phyloP scores from a whole-genome alignment of 2,888 invertebrate species.

The Salticus scenicus region DNA sequence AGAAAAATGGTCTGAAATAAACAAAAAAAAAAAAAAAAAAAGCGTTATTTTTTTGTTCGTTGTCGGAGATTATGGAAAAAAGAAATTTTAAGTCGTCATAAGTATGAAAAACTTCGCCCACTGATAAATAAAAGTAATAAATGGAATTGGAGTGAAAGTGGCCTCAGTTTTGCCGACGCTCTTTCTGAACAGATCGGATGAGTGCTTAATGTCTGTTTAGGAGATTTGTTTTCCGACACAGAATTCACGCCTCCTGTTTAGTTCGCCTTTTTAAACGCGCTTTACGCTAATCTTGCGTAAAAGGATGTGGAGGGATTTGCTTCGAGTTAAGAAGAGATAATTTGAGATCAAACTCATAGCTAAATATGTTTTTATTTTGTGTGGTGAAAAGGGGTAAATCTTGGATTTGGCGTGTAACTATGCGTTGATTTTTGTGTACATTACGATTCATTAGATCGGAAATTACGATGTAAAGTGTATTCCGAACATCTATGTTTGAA shows the following conservation, averaged over 20 bases:
- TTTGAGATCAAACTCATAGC: too few relatives aligned
- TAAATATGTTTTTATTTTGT: too few relatives aligned
- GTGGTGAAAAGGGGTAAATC: too few relatives aligned
- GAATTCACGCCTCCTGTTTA: conserved; percentile 53
- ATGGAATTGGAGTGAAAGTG: conserved; percentile 40
- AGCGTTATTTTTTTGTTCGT: not conserved
- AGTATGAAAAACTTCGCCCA: conserved; percentile 28
- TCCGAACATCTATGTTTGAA: too few relatives aligned
- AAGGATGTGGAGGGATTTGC: conserved; percentile 23
- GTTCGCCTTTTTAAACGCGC: conserved; percentile 65
- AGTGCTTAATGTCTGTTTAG: conserved; percentile 60
- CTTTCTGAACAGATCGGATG: conserved; percentile 42
- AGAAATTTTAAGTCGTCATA: conserved; percentile 28
- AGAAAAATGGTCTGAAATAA: not conserved
- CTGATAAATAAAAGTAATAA: conserved; percentile 67
- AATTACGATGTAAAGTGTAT: too few relatives aligned
- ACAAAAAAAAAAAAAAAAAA: not conserved
- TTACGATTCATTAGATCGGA: too few relatives aligned
- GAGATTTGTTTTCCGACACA: conserved; percentile 66
- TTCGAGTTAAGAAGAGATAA: not conserved
- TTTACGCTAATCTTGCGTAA: conserved; percentile 53
- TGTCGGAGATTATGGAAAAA: not conserved
- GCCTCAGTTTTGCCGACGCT: conserved; percentile 31
- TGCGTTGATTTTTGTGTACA: too few relatives aligned
- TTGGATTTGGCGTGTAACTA: too few relatives aligned